These are phyloP conservation scores for Cavia aperea DNA, from an alignment of 2,113 vertebrate genomes.

Conservation along the genomic window DNA sequence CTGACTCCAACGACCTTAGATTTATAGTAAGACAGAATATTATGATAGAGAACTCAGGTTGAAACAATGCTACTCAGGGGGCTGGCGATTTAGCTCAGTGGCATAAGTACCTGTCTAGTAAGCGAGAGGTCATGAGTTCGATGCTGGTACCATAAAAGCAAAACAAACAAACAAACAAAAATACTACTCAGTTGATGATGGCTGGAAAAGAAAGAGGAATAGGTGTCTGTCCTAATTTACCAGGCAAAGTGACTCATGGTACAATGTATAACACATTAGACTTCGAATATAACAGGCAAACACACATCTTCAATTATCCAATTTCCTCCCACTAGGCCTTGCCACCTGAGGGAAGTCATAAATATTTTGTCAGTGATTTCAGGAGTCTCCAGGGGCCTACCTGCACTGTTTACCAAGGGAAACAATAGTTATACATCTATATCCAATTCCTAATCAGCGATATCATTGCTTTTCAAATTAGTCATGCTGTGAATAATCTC, in stretches of 20 bases:
- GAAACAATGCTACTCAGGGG: not conserved
- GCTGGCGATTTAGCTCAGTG: too few relatives aligned
- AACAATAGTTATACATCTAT: not conserved
- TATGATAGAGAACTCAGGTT: not conserved
- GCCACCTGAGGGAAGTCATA: not conserved
- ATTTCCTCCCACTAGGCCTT: not conserved
- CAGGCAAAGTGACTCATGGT: not conserved
- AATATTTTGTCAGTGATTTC: not conserved
- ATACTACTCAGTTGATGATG: not conserved
- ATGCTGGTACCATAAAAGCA: too few relatives aligned
- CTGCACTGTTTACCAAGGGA: not conserved
- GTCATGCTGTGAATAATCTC: not conserved
- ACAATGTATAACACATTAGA: not conserved
- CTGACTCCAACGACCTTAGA: not conserved
- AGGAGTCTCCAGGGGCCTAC: not conserved
- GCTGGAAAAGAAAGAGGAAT: not conserved
- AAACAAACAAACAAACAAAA: too few relatives aligned
- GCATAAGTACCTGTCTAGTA: too few relatives aligned
- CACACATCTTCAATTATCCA: not conserved
- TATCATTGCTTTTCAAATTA: not conserved
- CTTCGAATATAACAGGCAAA: not conserved
- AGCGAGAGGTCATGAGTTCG: too few relatives aligned
- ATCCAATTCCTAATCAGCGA: not conserved
- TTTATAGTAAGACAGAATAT: not conserved
- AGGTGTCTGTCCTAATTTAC: not conserved